These are phyloP conservation scores for Amniataba percoides DNA, from an alignment of 2,797 vertebrate species.

Conservation along the genomic window DNA sequence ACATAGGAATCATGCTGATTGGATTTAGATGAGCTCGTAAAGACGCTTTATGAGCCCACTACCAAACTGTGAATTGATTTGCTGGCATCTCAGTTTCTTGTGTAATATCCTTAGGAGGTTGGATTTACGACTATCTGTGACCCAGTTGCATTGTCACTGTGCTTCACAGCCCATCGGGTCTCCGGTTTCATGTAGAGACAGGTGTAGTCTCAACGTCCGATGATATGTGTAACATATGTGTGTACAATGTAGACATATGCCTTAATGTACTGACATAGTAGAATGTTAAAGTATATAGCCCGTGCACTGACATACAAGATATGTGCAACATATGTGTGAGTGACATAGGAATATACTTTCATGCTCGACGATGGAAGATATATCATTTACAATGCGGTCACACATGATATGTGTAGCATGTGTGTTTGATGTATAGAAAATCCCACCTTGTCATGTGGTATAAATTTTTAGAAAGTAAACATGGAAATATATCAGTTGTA, in stretches of 20 bases:
- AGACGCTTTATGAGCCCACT: conserved; percentile 77
- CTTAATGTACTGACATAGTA: conserved; percentile 74
- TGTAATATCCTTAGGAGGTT: conserved; percentile 84
- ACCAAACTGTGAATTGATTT: conserved; percentile 85
- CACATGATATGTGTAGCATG: conserved; percentile 69
- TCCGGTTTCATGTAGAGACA: conserved; percentile 86
- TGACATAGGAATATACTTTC: conserved; percentile 69
- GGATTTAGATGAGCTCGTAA: conserved; percentile 78
- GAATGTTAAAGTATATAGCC: conserved; percentile 70
- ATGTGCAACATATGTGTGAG: conserved; percentile 74
- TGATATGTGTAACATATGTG: conserved; percentile 80
- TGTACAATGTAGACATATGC: conserved; percentile 75
- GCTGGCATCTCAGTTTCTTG: conserved; percentile 82
- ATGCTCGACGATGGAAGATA: conserved; percentile 62
- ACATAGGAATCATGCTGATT: conserved; percentile 78
- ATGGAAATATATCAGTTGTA: conserved; percentile 20
- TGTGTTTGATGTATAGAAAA: conserved; percentile 64
- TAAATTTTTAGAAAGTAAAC: conserved; percentile 50
- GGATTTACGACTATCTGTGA: conserved; percentile 83
- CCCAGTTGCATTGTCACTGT: conserved; percentile 78
- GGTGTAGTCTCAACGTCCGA: conserved; percentile 79
- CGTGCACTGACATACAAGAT: conserved; percentile 62
- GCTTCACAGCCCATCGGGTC: conserved; percentile 65
- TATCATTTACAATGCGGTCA: conserved; percentile 60
- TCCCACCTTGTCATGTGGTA: conserved; percentile 48